Percentiles rank a stretch among this genome's conserved stretches.
These are phyloP conservation scores for Chanos chanos DNA, from an alignment of 2,797 vertebrate species.

Conservation along the genomic window DNA sequence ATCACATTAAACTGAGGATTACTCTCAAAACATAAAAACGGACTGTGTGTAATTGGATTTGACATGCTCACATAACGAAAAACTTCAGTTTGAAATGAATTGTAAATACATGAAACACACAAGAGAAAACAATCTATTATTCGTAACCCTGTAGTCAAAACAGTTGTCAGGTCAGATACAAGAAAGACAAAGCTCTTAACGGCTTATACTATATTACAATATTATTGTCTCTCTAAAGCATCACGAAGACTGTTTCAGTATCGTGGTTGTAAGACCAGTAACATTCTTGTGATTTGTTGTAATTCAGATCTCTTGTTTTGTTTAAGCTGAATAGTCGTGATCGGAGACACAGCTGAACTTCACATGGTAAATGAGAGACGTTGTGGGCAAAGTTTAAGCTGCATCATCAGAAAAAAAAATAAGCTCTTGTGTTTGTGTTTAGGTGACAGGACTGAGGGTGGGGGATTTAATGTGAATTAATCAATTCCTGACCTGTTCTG, in stretches of 20 bases:
- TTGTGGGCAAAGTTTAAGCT: conserved; percentile 26
- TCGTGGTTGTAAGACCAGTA: too few species aligned
- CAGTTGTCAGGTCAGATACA: conserved; percentile 12
- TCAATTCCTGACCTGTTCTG: conserved; percentile 39
- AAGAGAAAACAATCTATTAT: conserved; percentile 20
- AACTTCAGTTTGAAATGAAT: conserved; percentile 27
- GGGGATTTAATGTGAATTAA: conserved; percentile 33
- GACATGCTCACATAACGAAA: conserved; percentile 28
- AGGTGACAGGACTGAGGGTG: neutral
- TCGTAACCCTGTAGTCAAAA: conserved; percentile 17
- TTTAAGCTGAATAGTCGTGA: neutral
- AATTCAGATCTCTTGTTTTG: conserved; percentile 8
- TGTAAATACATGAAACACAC: conserved; percentile 16
- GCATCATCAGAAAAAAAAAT: conserved; percentile 17
- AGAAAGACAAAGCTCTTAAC: too few species aligned
- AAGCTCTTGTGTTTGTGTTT: neutral
- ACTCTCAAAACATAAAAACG: conserved; percentile 30
- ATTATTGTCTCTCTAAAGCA: too few species aligned
- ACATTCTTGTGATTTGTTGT: conserved; percentile 8
- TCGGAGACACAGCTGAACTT: conserved; percentile 1
- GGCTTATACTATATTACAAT: too few species aligned
- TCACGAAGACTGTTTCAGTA: too few species aligned
- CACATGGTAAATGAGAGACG: conserved; percentile 5
- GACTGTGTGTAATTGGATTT: conserved; percentile 22
- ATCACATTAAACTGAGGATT: conserved; percentile 39